phyloP scores from a whole-genome alignment of 2,113 vertebrate species.

The Dicentrarchus labrax region DNA sequence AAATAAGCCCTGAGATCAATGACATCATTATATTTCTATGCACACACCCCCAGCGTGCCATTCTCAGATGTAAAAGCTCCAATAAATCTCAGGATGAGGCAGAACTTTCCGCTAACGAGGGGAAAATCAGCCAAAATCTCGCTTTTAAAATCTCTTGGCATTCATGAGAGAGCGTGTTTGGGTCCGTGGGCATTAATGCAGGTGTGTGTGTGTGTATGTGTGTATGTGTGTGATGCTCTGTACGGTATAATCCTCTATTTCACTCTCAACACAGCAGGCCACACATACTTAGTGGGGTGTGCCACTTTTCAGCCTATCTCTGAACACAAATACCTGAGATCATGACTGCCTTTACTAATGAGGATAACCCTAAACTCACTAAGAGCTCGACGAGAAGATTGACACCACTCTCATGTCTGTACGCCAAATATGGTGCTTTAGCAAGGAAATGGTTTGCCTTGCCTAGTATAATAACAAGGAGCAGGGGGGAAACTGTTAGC shows the following conservation, averaged over 20 bases:
- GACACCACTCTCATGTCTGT: not conserved
- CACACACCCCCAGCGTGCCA: not conserved
- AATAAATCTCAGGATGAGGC: constrained; percentile 24
- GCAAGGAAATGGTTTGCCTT: no score
- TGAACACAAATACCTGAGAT: not conserved
- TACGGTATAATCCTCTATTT: not conserved
- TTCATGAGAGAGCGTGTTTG: constrained; percentile 2
- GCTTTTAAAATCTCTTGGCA: constrained; percentile 22
- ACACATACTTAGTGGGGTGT: not conserved
- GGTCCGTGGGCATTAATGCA: not conserved
- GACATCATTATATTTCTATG: constrained; percentile 17
- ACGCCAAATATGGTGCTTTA: no score
- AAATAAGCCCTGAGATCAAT: constrained; percentile 10
- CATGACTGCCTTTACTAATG: no score
- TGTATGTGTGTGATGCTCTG: constrained; percentile 3
- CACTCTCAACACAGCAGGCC: not conserved
- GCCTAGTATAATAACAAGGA: no score
- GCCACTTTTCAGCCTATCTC: not conserved
- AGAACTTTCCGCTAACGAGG: constrained; percentile 40
- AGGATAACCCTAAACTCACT: not conserved
- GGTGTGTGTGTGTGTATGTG: constrained; percentile 23
- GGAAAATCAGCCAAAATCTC: constrained; percentile 28
- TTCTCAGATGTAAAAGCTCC: constrained; percentile 13
- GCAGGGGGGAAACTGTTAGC: no score
- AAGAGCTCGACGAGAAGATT: not conserved